Conservation (phyloP, 2,797 vertebrate species). For the Rallus crepitans region DNA sequence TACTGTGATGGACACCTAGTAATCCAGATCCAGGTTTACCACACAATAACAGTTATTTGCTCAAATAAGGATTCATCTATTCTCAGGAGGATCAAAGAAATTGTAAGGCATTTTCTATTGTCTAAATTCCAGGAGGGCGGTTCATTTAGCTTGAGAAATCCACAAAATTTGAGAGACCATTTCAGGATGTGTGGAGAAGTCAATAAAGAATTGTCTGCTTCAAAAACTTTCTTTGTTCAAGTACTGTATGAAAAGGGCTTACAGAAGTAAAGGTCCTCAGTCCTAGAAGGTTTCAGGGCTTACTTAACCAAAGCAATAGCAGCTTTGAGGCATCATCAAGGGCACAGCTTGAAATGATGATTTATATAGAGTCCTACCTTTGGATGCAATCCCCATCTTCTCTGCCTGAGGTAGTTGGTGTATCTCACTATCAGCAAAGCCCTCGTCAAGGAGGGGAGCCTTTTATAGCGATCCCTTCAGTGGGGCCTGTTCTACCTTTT, state of each 20-base stretch:
- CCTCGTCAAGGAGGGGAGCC: background rate
- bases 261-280: constrained; percentile 9
- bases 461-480: background rate
- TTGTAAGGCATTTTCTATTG: background rate
- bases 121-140: background rate
- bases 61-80: background rate
- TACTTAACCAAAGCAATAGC: background rate
- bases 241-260: background rate
- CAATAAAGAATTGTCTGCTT: constrained; percentile 5
- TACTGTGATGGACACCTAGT: background rate
- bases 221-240: constrained; percentile 32
- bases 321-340: constrained; percentile 38
- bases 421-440: background rate
- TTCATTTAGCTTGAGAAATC: background rate
- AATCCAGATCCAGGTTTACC: background rate
- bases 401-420: background rate
- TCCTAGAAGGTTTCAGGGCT: constrained; percentile 29
- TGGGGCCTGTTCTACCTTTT: background rate
- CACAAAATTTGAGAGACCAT: background rate
- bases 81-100: background rate
- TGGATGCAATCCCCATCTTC: background rate
- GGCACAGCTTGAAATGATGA: background rate
- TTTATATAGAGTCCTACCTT: background rate
- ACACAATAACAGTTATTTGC: background rate
- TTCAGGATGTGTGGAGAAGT: background rate